Evolutionary conservation across 2,797 vertebrate genomes (phyloP), one percentile per base, ranked within the genome.

Genomic region (Chaunax sp.): DNA sequence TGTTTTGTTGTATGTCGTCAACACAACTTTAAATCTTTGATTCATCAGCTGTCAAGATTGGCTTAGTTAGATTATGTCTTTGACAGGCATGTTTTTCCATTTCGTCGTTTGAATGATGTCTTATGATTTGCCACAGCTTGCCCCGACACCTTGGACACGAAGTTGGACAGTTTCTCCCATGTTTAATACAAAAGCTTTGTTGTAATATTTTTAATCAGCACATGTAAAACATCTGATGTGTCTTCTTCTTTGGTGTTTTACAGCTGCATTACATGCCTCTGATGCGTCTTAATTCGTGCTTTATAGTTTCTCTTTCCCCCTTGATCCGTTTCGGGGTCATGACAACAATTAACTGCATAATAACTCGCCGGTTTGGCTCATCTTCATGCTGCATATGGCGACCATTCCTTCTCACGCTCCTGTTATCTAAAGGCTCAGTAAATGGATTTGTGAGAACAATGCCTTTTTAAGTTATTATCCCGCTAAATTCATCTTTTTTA

Each of bases 291-390:
- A 0, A 33, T 51, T 41, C 14, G 20, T 55, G 55, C 38, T 23
- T 54, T 46, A 3, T 14, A 38, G 26, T 50, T 51, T 26, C 37
- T 43, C n/a, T n/a, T n/a, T 35, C 3, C 1, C 16, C 7, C 7
- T 10, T 38, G 61, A 63, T 78, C n/a, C 13, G 26, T 69, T 23
- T 40, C 75, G 79, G 63, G 71, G 72, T 74, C 70, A 41, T 46
- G 52, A 19, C 13, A 50, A 60, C 69, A 70, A 78, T 81, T 73
- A 82, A 3, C 59, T 41, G 15, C 1, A 30, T 60, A 54, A 62
- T 23, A 60, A 72, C 46, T 20, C 78, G 33, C 41, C 43, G 20
- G 33, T 72, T 77, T 77, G 65, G 51, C 26, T 43, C 19, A 0
- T 69, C 40, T 63, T 20, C 28, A 62, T 62, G 53, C 53, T 53